phyloP scores from a whole-genome alignment of 1,140 invertebrate genomes.

The Pseudomyrmex sp. region DNA sequence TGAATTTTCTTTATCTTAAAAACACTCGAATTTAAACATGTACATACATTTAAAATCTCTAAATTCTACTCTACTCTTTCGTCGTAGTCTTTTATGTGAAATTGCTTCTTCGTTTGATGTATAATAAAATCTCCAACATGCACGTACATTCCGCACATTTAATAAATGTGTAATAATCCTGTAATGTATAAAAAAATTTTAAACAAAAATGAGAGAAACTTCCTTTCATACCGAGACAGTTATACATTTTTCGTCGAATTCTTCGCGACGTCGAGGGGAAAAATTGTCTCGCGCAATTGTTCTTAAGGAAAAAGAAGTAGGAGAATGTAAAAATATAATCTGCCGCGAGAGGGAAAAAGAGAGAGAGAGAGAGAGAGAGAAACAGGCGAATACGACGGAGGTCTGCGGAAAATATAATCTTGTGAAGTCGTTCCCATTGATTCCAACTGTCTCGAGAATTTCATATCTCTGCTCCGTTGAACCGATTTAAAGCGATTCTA shows the following conservation, averaged over 20 bases:
- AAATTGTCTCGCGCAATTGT: constrained; percentile 17
- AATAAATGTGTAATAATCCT: too few species aligned
- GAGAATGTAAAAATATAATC: constrained; percentile 57
- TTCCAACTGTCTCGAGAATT: constrained; percentile 57
- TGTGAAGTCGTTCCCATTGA: constrained; percentile 50
- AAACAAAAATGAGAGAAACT: too few species aligned
- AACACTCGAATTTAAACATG: too few species aligned
- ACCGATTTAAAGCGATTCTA: constrained; percentile 55
- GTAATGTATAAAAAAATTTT: too few species aligned
- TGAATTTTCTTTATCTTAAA: too few species aligned
- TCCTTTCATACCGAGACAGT: neutral
- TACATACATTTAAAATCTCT: too few species aligned
- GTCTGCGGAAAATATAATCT: constrained; percentile 37
- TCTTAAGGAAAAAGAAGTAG: neutral
- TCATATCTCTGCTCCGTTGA: constrained; percentile 53
- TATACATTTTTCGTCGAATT: neutral
- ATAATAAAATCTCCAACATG: too few species aligned
- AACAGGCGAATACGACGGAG: neutral
- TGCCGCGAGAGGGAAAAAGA: constrained; percentile 49
- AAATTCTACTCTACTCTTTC: too few species aligned
- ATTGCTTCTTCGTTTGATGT: too few species aligned
- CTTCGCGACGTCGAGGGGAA: constrained; percentile 9
- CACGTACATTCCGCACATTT: too few species aligned
- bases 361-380: neutral
- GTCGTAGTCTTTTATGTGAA: too few species aligned